These are phyloP conservation scores for Drosophila helvetica DNA, from an alignment of 2,888 invertebrate genomes.

Conservation along the genomic window DNA sequence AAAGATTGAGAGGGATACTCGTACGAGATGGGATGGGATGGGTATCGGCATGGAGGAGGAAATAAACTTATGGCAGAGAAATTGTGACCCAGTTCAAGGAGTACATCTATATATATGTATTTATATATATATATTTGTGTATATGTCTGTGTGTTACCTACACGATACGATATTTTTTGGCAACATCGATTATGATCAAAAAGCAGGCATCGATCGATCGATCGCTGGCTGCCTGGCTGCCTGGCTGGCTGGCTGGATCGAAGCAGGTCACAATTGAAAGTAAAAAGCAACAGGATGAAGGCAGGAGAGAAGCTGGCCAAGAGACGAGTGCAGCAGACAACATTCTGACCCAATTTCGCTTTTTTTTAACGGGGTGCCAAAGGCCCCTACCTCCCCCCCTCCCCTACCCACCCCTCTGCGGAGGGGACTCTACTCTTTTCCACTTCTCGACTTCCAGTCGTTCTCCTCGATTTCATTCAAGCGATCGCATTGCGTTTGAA, in stretches of 20 bases:
- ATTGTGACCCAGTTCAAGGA: slow-evolving; percentile 64
- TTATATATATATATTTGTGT: too few relatives aligned
- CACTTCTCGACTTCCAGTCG: slow-evolving; percentile 15
- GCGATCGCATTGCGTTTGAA: slow-evolving; percentile 49
- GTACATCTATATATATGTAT: neutral
- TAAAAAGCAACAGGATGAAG: slow-evolving; percentile 60
- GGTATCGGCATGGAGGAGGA: slow-evolving; percentile 2
- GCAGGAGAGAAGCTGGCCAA: slow-evolving; percentile 6
- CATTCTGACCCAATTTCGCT: slow-evolving; percentile 72
- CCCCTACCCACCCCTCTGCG: neutral
- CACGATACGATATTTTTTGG: slow-evolving; percentile 56
- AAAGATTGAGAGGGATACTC: slow-evolving; percentile 12
- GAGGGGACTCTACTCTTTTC: neutral
- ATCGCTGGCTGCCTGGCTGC: too few relatives aligned
- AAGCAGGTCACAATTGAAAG: slow-evolving; percentile 78
- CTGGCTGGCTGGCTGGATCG: slow-evolving; percentile 56
- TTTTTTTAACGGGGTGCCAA: slow-evolving; percentile 79
- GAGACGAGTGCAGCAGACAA: slow-evolving; percentile 29
- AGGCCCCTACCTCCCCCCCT: slow-evolving; percentile 58
- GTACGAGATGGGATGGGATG: too few relatives aligned
- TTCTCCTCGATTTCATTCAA: slow-evolving; percentile 31
- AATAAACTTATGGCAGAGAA: slow-evolving; percentile 57
- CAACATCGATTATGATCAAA: slow-evolving; percentile 80
- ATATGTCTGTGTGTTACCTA: neutral
- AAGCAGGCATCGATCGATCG: slow-evolving; percentile 61